A percentile compares a stretch with the other conserved stretches of the same genome.
These are phyloP conservation scores for Syngnathus typhle DNA, from an alignment of 2,113 vertebrate species.

Conservation along the genomic window DNA sequence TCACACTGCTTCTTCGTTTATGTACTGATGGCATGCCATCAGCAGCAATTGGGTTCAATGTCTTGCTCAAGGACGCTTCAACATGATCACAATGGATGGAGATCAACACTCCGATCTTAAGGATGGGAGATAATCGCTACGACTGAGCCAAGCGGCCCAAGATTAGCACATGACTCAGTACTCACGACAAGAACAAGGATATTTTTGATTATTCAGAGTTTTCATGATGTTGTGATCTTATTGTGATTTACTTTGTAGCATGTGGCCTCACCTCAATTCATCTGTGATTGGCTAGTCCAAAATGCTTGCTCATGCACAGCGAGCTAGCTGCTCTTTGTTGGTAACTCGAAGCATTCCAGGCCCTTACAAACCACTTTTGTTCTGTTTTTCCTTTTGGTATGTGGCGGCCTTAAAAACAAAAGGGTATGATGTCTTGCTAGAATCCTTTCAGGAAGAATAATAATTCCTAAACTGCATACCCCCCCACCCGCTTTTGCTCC, in stretches of 20 bases:
- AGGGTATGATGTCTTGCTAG: not conserved
- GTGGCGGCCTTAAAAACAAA: constrained; percentile 1
- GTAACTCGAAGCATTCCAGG: constrained; percentile 31
- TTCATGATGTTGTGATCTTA: not conserved
- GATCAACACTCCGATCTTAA: too few relatives aligned
- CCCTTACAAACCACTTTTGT: constrained; percentile 40
- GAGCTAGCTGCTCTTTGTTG: not conserved
- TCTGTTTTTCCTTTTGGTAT: constrained; percentile 47
- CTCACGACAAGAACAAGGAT: not conserved
- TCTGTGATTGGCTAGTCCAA: not conserved
- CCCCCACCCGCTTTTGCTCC: constrained; percentile 17
- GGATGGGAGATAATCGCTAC: too few relatives aligned
- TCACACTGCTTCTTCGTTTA: too few relatives aligned
- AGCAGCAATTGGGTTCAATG: too few relatives aligned
- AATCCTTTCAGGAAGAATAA: constrained; percentile 28
- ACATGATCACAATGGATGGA: too few relatives aligned
- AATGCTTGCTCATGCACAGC: not conserved
- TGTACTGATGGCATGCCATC: too few relatives aligned
- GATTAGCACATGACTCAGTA: not conserved
- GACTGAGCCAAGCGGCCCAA: not conserved
- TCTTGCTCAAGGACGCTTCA: too few relatives aligned
- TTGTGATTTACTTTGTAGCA: not conserved
- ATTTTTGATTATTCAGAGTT: not conserved
- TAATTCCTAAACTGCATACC: constrained; percentile 26
- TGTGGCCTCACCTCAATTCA: not conserved